Conservation (phyloP, 2,888 invertebrate genomes). For the Gnatocerus cornutus region DNA sequence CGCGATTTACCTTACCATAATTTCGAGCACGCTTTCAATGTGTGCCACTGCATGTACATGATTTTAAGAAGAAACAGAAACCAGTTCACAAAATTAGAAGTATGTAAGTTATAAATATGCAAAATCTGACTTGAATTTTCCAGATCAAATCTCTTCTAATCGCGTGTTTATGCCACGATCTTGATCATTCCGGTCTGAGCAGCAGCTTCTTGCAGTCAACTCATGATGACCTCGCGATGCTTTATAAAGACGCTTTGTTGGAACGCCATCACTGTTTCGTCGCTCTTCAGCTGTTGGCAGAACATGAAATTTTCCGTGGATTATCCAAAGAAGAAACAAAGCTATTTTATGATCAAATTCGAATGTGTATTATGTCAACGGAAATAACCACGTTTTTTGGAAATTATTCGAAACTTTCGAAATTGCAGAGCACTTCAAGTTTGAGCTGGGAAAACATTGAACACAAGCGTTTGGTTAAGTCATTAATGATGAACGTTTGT, state of each 20-base stretch:
- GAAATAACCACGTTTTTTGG: conserved; percentile 76
- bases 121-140: not conserved
- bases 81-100: conserved; percentile 52
- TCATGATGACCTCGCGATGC: conserved; percentile 73
- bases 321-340: conserved; percentile 1
- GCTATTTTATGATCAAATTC: conserved; percentile 73
- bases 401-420: conserved; percentile 71
- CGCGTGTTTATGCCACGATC: conserved; percentile 76
- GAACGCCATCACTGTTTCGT: conserved; percentile 63
- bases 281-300: conserved; percentile 34
- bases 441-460: conserved; percentile 73
- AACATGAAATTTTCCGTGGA: conserved; percentile 7
- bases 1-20: conserved; percentile 77
- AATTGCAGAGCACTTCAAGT: not conserved
- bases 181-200: conserved; percentile 78
- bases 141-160: conserved; percentile 72
- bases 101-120: conserved; percentile 37
- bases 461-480: conserved; percentile 74
- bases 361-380: conserved; percentile 76
- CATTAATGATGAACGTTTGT: conserved; percentile 76
- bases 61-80: conserved; percentile 73
- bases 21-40: conserved; percentile 78
- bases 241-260: conserved; percentile 73
- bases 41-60: conserved; percentile 77
- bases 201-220: conserved; percentile 75